Evolutionary conservation across 2,888 invertebrate genomes (phyloP).

Genomic region (Thera obeliscata): DNA sequence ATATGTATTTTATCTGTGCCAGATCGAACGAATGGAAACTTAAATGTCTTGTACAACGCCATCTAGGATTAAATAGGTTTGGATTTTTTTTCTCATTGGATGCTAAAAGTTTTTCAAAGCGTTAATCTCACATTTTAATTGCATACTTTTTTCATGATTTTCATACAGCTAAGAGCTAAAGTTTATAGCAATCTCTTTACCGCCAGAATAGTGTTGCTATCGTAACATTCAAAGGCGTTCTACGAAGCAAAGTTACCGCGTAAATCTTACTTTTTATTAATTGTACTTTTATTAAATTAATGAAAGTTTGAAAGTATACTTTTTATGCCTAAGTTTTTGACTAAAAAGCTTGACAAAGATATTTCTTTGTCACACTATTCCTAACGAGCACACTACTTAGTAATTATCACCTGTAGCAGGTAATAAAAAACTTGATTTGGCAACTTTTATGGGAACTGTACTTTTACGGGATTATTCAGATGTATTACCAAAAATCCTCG

Average conservation of each 20-base stretch:
- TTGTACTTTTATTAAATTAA: conserved; percentile 22
- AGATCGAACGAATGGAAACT: too few relatives aligned
- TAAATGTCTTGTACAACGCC: too few relatives aligned
- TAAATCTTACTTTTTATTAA: conserved; percentile 8
- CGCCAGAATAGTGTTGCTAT: conserved; percentile 18
- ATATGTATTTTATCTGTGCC: too few relatives aligned
- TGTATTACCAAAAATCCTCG: too few relatives aligned
- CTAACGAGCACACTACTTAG: conserved; percentile 9
- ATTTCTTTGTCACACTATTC: background rate
- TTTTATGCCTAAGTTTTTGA: background rate
- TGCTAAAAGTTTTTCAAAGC: too few relatives aligned
- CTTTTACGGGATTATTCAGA: background rate
- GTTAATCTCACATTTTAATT: background rate
- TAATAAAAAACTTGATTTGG: conserved; percentile 4
- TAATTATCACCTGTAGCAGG: background rate
- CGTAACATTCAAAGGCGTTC: conserved; percentile 21
- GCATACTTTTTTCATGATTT: background rate
- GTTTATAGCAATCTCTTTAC: conserved; percentile 17
- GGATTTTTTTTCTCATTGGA: too few relatives aligned
- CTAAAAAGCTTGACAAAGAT: background rate
- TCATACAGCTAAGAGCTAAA: conserved; percentile 6
- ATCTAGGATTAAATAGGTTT: too few relatives aligned
- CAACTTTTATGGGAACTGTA: conserved; percentile 6
- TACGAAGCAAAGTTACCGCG: conserved; percentile 4
- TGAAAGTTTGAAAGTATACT: too few relatives aligned